Base-by-base conservation (phyloP, 2,888 invertebrate genomes). In the Gibbula magus region DNA sequence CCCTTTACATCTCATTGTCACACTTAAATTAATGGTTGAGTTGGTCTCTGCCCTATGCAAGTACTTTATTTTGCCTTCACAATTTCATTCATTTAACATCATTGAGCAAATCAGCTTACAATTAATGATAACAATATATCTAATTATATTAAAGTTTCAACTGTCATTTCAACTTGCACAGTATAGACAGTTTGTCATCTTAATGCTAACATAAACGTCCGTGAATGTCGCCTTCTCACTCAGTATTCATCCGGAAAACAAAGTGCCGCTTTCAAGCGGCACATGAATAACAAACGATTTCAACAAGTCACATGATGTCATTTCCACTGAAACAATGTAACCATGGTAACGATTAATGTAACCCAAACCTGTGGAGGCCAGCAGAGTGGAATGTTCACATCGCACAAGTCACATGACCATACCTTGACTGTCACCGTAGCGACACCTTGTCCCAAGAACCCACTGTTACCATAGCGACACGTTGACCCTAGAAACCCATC, bases 381-480 rank as follows among this genome's bases (percentile, higher is more conserved):
- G 73, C 73, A 78, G 73, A 78, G 74, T 74, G 78, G 78, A 78
- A 78, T 78, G 78, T 78, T 73, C 56, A 53, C 22, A 53, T 73
- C 53, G 18, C 29, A 52, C 54, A 75, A 75, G 75, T 54, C 75
- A 75, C 32, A 75, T 54, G 75, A 75, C 75, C 75, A 75, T 54
- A 29, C 54, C 35, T n/a, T 67, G 3, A 29, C 13, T 4, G 7
- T 67, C 1, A 29, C 4, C 45, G 13, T 45, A 10, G 45, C 45
- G 13, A 45, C 45, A 45, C 13, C 10, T 10, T 45, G 45, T 10
- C 45, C 35, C 35, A 29, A 70, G 39, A 70, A 39, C 32, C 5
- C 32, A 2, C 32, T 39, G 70, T 70, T 39, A 70, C 70, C 70
- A 39, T 70, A 20, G 70, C 20, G n/a, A 70, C 32, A 32, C 10